Evolutionary conservation across 1,140 invertebrate genomes (phyloP).

Genomic region (Spodoptera litura): DNA sequence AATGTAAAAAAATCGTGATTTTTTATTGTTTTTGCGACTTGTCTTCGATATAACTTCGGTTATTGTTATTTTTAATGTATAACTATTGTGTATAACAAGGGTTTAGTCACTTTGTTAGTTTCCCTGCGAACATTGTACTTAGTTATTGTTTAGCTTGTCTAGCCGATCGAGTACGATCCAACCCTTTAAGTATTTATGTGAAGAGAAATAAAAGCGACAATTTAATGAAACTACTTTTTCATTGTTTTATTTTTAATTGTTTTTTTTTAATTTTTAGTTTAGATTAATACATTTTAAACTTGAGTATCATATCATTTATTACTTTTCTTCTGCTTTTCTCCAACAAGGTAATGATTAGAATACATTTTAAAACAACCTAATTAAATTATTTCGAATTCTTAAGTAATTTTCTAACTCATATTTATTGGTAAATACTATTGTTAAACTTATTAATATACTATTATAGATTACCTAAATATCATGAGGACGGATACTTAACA

Average conservation of each 20-base stretch:
- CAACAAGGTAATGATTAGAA: no score
- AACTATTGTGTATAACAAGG: constrained; percentile 56
- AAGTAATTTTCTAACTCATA: no score
- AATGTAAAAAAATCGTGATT: neutral
- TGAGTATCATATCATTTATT: no score
- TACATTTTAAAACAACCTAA: no score
- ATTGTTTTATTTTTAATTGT: constrained; percentile 63
- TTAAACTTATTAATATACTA: no score
- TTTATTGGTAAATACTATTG: no score
- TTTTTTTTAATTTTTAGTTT: no score
- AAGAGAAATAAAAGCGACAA: constrained; percentile 78
- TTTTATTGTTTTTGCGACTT: constrained; percentile 1
- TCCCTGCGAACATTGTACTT: constrained; percentile 72
- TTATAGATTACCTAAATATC: no score
- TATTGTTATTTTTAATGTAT: constrained; percentile 54
- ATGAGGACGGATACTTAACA: no score
- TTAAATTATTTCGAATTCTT: no score
- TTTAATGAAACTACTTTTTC: constrained; percentile 65
- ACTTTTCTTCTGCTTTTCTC: no score
- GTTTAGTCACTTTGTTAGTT: constrained; percentile 76
- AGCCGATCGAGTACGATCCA: constrained; percentile 64
- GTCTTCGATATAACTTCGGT: constrained; percentile 33
- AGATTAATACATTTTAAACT: no score
- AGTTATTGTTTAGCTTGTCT: constrained; percentile 70
- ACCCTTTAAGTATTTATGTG: constrained; percentile 79